Base-by-base conservation (phyloP, 2,888 invertebrate species). In the Emmelina monodactyla region DNA sequence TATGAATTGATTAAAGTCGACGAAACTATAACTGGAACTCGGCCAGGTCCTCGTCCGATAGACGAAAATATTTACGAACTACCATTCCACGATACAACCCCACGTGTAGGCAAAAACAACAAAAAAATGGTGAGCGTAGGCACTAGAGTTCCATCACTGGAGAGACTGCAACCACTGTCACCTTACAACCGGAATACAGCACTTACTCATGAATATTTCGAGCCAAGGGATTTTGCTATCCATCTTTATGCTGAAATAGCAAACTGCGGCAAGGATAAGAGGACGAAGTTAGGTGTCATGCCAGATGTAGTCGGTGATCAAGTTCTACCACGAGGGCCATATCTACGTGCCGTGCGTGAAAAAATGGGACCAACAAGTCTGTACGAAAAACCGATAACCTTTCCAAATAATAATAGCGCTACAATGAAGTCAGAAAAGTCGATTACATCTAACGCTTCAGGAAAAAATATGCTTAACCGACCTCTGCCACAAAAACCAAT, bases 1-100 rank as follows among this genome's bases (percentile, higher is more conserved):
- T 89, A 89, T 51, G 89, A 88, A 58, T 79, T 88, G 34, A 87
- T 89, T 32, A 88, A 88, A 55, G 83, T 88, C 2, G 87, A 88
- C 51, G 87, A 88, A 48, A 85, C 81, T 42, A 85, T 84, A 46
- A 83, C 83, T 42, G 75, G 78, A 38, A 83, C 83, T 44, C 43
- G 47, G 3, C 56, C 58, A 0, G 51, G 44, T 14, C 6, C 43
- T 12, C 31, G 38, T 10, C 53, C 51, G 15, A 41, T 44, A 1
- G 67, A 68, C 14, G 87, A 85, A 40, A 87, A 87, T 52, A 79
- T 88, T 40, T 87, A 87, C 45, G 86, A 86, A 42, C 60, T 85
- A 19, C 85, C 86, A 5, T 81, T 75, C 39, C 76, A 79, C 45
- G 73, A 72, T 35, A 73, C 75, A 13, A 50, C 61, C 2, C 64